Evolutionary conservation across 92 coral and sea anemone genomes (phyloP), one percentile per base, ranked within the genome.

Genomic region (Porites lobata): DNA sequence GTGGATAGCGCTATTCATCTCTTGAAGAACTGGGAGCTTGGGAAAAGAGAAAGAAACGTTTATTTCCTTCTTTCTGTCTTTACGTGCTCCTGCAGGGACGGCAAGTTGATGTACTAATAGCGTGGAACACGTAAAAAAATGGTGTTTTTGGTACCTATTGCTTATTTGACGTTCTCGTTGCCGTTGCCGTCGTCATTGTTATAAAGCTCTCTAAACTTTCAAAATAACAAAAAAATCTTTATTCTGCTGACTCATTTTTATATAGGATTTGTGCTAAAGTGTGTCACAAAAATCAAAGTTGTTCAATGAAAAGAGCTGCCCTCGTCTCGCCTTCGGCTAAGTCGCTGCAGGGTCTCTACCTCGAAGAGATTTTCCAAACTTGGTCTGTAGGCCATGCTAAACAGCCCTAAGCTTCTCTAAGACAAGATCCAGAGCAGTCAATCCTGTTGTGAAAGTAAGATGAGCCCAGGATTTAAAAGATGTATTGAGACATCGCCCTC

Each of bases 391-490:
- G 80, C 80, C 32, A 76, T 76, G 80, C 13, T 58, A 14, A 57
- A 1, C 50, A 57, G 58, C 7, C 7, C 19, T 6, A 75, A 75
- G 50, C 20, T 54, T 9, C 19, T 75, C 79, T 51, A 76, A 66
- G 80, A 76, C 65, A 21, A 53, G 79, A 75, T 54, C 18, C 17
- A 53, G 38, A 53, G 54, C 21, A 75, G 80, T 57, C 67, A 76
- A 76, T 51, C 80, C 1, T 56, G 20, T 56, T 76, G 56, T 56
- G 80, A 57, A 57, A 58, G 54, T 22, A 56, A 57, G 29, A 76
- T 76, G 67, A 14, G 65, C 79, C 17, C 24, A 57, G 58, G 80
- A 76, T 76, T 56, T 76, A 76, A 76, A 76, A 56, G 66, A 76
- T 76, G 80, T 76, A 56, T 76, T 56, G 66, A 76, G 52, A 56